A percentile compares a stretch with the other conserved stretches of the same genome.
Conservation (phyloP, 2,797 vertebrate genomes). For the Loris lydekkerianus region DNA sequence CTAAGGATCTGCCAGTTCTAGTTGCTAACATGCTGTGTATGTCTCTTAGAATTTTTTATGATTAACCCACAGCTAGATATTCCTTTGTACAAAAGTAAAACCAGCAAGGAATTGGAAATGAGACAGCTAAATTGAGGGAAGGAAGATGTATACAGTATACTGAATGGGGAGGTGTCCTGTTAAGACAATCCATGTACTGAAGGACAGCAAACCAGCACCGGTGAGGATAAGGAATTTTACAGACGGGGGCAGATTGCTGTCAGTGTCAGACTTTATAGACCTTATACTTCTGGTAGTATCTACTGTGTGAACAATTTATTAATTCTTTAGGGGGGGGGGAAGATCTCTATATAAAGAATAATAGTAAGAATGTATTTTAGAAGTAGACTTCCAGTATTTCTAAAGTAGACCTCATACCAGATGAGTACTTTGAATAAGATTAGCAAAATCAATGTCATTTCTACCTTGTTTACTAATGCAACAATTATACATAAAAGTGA, state of each 20-base stretch:
- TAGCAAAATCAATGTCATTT: slow-evolving; percentile 13
- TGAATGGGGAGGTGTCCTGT: neutral
- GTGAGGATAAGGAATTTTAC: neutral
- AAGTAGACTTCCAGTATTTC: neutral
- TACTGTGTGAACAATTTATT: neutral
- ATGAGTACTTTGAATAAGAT: slow-evolving; percentile 7
- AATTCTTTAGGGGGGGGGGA: neutral
- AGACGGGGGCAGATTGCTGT: neutral
- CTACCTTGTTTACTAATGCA: slow-evolving; percentile 29
- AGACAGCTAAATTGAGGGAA: neutral
- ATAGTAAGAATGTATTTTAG: slow-evolving; percentile 39
- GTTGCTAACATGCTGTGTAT: neutral
- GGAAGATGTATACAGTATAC: neutral
- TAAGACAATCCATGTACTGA: slow-evolving; percentile 1
- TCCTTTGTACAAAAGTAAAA: neutral
- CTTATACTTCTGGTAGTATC: neutral
- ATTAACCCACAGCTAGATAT: neutral
- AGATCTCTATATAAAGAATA: slow-evolving; percentile 4
- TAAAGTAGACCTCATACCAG: neutral
- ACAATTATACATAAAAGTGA: neutral
- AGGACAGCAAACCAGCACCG: neutral
- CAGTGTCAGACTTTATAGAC: neutral
- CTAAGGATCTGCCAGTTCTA: neutral
- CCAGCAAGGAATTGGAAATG: neutral
- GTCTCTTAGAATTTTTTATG: neutral